These are phyloP conservation scores for Hippopotamyrus pictus DNA, from an alignment of 2,797 vertebrate genomes.

Conservation along the genomic window DNA sequence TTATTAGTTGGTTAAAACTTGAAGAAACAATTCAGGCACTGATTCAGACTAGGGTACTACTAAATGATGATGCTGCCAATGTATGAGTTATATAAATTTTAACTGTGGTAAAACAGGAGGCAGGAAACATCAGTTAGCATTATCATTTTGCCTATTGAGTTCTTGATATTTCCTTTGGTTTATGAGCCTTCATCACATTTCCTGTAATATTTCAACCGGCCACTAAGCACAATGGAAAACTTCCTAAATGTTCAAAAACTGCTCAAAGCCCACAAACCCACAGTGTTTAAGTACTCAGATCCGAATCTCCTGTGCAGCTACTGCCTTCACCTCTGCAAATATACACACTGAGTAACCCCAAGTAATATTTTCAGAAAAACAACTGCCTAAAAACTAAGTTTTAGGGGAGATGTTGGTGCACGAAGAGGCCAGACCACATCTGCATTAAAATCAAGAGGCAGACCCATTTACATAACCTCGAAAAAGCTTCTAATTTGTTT, in stretches of 20 bases:
- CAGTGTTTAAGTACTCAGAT: background rate
- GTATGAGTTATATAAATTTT: background rate
- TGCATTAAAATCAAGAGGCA: conserved; percentile 37
- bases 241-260: background rate
- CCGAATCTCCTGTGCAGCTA: background rate
- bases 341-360: background rate
- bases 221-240: background rate
- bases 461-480: background rate
- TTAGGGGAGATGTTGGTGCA: too few relatives aligned
- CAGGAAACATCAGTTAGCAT: background rate
- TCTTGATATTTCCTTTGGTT: background rate
- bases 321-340: background rate
- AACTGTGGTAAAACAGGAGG: background rate
- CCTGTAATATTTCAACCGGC: background rate
- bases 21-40: background rate
- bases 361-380: background rate
- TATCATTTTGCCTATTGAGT: background rate
- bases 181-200: background rate
- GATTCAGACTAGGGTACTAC: background rate
- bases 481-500: conserved; percentile 13
- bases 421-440: conserved; percentile 16
- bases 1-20: background rate
- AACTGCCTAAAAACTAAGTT: background rate
- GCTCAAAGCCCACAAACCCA: background rate
- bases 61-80: background rate